Percentiles rank a stretch among this genome's conserved stretches.
These are phyloP conservation scores for Peromyscus eremicus DNA, from an alignment of 2,797 vertebrate species.

Conservation along the genomic window DNA sequence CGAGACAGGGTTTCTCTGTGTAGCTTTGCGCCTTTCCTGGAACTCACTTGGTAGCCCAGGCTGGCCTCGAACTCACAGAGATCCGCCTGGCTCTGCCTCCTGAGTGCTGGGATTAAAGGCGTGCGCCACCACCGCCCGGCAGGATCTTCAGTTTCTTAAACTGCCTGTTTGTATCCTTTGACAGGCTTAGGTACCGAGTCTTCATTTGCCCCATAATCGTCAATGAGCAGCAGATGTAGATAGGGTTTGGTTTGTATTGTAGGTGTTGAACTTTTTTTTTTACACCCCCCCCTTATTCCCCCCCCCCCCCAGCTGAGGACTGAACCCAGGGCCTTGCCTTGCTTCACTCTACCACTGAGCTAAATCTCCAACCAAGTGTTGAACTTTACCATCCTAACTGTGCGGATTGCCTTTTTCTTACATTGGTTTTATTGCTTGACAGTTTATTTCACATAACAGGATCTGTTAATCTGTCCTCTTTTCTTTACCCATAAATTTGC, in stretches of 20 bases:
- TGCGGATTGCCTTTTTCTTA: not conserved
- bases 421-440: slow-evolving; percentile 20
- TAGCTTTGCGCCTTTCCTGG: too few species aligned
- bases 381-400: not conserved
- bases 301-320: too few species aligned
- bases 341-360: too few species aligned
- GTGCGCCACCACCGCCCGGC: too few species aligned
- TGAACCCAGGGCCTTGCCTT: too few species aligned
- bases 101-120: not conserved
- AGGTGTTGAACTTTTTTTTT: not conserved
- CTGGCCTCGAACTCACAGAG: not conserved
- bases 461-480: slow-evolving; percentile 24
- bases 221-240: not conserved
- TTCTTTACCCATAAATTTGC: slow-evolving; percentile 27
- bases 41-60: too few species aligned
- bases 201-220: not conserved
- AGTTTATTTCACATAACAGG: slow-evolving; percentile 13
- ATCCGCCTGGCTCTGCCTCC: too few species aligned
- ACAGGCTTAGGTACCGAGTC: not conserved
- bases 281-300: too few species aligned
- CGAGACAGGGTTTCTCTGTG: too few species aligned
- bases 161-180: slow-evolving; percentile 16
- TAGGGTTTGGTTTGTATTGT: not conserved
- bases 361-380: too few species aligned
- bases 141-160: slow-evolving; percentile 21